phyloP scores from a whole-genome alignment of 2,888 invertebrate genomes.

The Agelastica alni region DNA sequence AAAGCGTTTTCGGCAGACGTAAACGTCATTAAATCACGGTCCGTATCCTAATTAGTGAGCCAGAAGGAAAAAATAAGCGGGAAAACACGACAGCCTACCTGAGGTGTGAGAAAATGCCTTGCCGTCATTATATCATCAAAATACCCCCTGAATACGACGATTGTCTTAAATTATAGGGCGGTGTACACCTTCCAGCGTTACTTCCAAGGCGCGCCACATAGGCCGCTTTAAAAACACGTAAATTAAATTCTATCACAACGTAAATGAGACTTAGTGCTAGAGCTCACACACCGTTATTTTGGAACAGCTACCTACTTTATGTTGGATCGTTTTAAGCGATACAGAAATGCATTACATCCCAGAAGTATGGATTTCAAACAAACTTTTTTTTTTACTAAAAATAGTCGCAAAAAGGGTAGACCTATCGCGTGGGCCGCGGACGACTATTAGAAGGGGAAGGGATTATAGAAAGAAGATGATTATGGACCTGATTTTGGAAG shows the following conservation, averaged over 20 bases:
- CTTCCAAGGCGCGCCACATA: constrained; percentile 39
- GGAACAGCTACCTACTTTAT: too few species aligned
- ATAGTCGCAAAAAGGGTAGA: too few species aligned
- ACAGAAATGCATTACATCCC: too few species aligned
- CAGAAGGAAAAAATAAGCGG: constrained; percentile 54
- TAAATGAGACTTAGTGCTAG: constrained; percentile 14
- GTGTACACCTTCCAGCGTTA: constrained; percentile 47
- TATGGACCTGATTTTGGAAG: too few species aligned
- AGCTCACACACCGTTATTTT: not conserved
- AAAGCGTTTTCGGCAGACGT: too few species aligned
- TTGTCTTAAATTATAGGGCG: constrained; percentile 59
- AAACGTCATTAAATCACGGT: not conserved
- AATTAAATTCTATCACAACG: constrained; percentile 56
- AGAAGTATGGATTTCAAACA: too few species aligned
- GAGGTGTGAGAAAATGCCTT: constrained; percentile 58
- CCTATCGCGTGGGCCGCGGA: too few species aligned
- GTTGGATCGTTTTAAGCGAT: too few species aligned
- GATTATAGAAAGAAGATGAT: too few species aligned
- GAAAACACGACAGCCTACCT: constrained; percentile 53
- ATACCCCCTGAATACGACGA: constrained; percentile 57
- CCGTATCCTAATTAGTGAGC: constrained; percentile 32
- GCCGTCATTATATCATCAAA: constrained; percentile 60
- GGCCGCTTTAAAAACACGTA: constrained; percentile 52
- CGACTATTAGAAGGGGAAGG: too few species aligned
- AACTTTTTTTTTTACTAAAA: too few species aligned